Conservation (phyloP, 2,113 vertebrate genomes). For the Aphelocoma coerulescens region DNA sequence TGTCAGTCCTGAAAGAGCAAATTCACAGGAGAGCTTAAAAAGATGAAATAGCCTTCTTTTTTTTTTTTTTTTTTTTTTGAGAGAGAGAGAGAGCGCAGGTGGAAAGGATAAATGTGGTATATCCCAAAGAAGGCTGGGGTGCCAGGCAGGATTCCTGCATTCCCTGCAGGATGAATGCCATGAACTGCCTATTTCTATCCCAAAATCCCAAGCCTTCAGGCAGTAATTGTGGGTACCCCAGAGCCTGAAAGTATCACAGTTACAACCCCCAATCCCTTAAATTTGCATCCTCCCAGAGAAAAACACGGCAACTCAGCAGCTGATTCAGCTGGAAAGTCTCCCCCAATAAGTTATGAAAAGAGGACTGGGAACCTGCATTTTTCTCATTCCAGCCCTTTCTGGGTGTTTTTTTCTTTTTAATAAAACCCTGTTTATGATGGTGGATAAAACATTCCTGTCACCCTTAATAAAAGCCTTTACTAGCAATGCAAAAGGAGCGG, state of each 20-base stretch:
- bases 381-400: not conserved
- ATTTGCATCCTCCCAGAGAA: slow-evolving; percentile 14
- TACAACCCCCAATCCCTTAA: not conserved
- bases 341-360: slow-evolving; percentile 38
- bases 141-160: not conserved
- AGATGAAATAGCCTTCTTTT: not conserved
- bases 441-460: slow-evolving; percentile 58
- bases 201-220: not conserved
- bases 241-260: not conserved
- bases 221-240: not conserved
- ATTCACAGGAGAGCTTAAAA: not conserved
- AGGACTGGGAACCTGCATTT: slow-evolving; percentile 18
- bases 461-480: slow-evolving; percentile 52
- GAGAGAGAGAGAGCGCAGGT: not conserved
- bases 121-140: not conserved
- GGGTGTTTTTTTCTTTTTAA: not conserved
- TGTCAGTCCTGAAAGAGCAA: not conserved
- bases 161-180: not conserved
- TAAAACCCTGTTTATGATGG: slow-evolving; percentile 45
- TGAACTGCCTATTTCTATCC: not conserved
- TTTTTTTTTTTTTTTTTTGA: not conserved
- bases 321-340: slow-evolving; percentile 60
- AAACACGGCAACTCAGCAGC: slow-evolving; percentile 47
- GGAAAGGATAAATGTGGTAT: not conserved
- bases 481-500: slow-evolving; percentile 31